Percentiles rank a stretch among this genome's conserved stretches.
These are phyloP conservation scores for Cichladusa arquata DNA, from an alignment of 2,113 vertebrate species.

Conservation along the genomic window DNA sequence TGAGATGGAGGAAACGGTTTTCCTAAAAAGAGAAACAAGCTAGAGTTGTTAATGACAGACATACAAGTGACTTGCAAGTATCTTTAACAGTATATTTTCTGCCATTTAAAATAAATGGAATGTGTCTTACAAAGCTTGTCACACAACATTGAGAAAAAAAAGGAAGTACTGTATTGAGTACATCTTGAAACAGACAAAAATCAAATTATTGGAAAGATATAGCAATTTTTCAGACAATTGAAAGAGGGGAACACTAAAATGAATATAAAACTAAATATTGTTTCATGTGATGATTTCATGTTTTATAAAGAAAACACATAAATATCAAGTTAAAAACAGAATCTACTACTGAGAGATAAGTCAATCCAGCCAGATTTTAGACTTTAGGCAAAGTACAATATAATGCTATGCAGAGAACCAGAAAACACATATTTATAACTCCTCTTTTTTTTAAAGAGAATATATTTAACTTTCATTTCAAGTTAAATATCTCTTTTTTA, in stretches of 20 bases:
- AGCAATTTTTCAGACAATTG: neutral
- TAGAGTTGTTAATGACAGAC: neutral
- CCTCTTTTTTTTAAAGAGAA: neutral
- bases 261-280: neutral
- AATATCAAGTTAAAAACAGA: neutral
- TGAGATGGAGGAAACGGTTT: neutral
- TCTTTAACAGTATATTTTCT: neutral
- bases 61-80: neutral
- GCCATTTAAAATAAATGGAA: neutral
- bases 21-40: neutral
- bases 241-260: neutral
- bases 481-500: neutral
- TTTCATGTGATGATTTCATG: neutral
- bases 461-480: neutral
- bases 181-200: neutral
- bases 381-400: neutral
- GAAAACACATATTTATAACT: neutral
- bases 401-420: neutral
- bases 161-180: neutral
- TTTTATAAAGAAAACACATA: neutral
- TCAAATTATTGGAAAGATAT: neutral
- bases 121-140: neutral
- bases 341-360: neutral
- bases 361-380: neutral
- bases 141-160: neutral